These are phyloP conservation scores for Theristicus caerulescens DNA, from an alignment of 2,113 vertebrate genomes.

Conservation along the genomic window DNA sequence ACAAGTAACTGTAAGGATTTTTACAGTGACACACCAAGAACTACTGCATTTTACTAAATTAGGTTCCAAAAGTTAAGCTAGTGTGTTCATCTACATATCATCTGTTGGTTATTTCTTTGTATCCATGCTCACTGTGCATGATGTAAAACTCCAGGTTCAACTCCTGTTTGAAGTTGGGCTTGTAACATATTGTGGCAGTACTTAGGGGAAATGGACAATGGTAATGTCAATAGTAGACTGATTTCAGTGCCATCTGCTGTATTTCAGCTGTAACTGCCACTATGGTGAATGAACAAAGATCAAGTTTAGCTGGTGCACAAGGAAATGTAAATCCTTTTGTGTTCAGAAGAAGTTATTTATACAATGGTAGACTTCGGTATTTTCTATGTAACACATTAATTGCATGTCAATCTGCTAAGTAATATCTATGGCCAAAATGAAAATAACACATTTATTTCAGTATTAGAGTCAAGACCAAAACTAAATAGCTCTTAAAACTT, in stretches of 20 bases:
- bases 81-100: rapidly evolving
- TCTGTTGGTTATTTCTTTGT: background rate
- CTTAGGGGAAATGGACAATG: background rate
- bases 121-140: background rate
- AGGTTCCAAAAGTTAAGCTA: background rate
- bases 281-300: background rate
- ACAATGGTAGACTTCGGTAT: background rate
- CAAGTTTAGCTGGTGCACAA: background rate
- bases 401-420: background rate
- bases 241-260: background rate
- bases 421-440: background rate
- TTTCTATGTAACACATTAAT: background rate
- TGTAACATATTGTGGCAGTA: too few relatives aligned
- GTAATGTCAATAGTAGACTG: background rate
- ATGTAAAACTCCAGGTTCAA: background rate
- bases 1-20: background rate
- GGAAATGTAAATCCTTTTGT: background rate
- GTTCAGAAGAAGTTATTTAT: background rate
- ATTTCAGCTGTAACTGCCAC: background rate
- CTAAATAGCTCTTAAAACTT: background rate
- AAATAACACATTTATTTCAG: background rate
- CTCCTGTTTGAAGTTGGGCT: background rate
- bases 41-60: background rate
- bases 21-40: background rate
- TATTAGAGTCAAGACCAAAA: background rate